Conservation (phyloP, 2,113 vertebrate species). For the Zosterops pallidus region DNA sequence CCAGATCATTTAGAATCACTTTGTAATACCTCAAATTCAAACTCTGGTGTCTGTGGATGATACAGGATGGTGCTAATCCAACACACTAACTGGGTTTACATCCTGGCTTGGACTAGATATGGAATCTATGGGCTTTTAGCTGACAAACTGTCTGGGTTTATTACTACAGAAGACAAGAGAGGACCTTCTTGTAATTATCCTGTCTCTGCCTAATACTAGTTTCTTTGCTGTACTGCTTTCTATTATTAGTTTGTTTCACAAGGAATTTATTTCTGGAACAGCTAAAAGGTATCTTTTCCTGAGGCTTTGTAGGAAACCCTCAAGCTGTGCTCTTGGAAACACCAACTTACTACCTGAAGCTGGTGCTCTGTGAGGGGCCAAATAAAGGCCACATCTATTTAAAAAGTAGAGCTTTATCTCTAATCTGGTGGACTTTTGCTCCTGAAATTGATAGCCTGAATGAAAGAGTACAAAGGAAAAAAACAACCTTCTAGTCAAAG, state of each 20-base stretch:
- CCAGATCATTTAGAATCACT: background rate
- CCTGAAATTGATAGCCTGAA: background rate
- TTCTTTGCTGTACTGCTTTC: background rate
- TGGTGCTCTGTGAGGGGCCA: background rate
- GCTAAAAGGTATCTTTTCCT: background rate
- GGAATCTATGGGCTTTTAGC: background rate
- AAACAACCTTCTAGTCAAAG: background rate
- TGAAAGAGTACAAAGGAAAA: background rate
- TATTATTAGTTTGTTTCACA: background rate
- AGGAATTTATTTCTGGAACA: background rate
- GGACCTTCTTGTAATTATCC: background rate
- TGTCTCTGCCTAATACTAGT: background rate
- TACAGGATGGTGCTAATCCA: background rate
- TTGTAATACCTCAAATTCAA: background rate
- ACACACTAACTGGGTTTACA: background rate
- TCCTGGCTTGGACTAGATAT: background rate
- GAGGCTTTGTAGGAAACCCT: background rate
- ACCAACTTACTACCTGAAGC: background rate
- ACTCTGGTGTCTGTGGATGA: background rate
- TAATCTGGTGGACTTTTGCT: background rate
- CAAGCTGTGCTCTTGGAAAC: accelerated
- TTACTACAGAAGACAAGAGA: background rate
- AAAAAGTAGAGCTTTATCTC: background rate
- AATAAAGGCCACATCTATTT: background rate
- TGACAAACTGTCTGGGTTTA: background rate